A percentile compares a stretch with the other conserved stretches of the same genome.
phyloP scores from a whole-genome alignment of 2,888 invertebrate species.

The Athalia cordata region DNA sequence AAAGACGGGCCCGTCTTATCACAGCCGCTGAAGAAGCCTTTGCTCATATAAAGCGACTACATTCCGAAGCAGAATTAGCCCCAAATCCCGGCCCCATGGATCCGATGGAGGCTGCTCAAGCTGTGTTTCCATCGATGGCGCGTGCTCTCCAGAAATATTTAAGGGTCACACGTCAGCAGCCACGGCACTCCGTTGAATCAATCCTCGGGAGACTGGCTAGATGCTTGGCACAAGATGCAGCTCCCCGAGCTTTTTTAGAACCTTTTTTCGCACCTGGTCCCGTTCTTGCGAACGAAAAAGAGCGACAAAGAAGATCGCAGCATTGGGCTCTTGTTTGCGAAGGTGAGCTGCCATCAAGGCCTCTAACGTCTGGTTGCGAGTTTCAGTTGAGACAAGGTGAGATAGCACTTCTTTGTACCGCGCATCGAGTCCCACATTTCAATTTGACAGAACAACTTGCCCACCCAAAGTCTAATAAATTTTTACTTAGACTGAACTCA shows the following conservation, averaged over 20 bases:
- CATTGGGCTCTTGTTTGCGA: slow-evolving; percentile 98
- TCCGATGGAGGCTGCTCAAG: slow-evolving; percentile 96
- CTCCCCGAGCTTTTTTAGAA: slow-evolving; percentile 96
- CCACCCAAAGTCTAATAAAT: slow-evolving; percentile 96
- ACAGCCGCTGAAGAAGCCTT: slow-evolving; percentile 98
- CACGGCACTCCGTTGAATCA: slow-evolving; percentile 94
- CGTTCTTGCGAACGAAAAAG: slow-evolving; percentile 89
- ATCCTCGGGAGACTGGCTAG: slow-evolving; percentile 93
- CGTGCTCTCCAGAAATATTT: slow-evolving; percentile 97
- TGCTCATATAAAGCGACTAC: slow-evolving; percentile 93
- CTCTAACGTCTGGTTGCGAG: slow-evolving; percentile 87
- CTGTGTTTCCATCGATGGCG: slow-evolving; percentile 97
- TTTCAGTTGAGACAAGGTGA: slow-evolving; percentile 96
- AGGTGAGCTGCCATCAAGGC: slow-evolving; percentile 87
- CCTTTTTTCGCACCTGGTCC: slow-evolving; percentile 92
- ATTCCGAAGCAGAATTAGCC: slow-evolving; percentile 83
- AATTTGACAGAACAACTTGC: slow-evolving; percentile 96
- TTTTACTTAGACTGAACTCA: slow-evolving; percentile 94
- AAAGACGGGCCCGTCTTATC: slow-evolving; percentile 91
- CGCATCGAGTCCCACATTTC: slow-evolving; percentile 93
- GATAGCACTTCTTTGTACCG: slow-evolving; percentile 91
- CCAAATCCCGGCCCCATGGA: slow-evolving; percentile 84
- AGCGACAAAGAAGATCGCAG: slow-evolving; percentile 85
- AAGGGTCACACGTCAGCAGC: slow-evolving; percentile 96
- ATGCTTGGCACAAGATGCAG: slow-evolving; percentile 94